Percentiles rank a stretch among this genome's conserved stretches.
Evolutionary conservation across 2,888 invertebrate species (phyloP).

Genomic region (Aplocera efformata): DNA sequence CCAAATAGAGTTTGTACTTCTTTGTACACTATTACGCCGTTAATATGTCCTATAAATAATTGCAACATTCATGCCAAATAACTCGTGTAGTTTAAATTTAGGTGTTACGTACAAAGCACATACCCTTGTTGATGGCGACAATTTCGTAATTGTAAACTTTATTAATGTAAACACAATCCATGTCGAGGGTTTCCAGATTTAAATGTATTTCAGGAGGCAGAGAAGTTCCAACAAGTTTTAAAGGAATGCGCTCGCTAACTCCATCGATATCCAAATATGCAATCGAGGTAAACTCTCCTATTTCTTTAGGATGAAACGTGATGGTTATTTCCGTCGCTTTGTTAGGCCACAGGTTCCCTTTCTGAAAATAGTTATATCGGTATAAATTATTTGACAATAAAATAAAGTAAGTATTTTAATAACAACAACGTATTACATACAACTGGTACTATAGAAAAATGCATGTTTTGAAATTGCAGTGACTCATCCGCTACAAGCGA

Average conservation of each 20-base stretch:
- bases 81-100: constrained; percentile 16
- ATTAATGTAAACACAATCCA: constrained; percentile 79
- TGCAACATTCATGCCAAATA: constrained; percentile 21
- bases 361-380: constrained; percentile 48
- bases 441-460: constrained; percentile 76
- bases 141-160: constrained; percentile 82
- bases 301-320: constrained; percentile 77
- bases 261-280: constrained; percentile 83
- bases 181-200: constrained; percentile 78
- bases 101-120: constrained; percentile 1
- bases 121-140: constrained; percentile 78
- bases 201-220: constrained; percentile 79
- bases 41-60: constrained; percentile 75
- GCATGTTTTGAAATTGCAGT: constrained; percentile 54
- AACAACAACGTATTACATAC: constrained; percentile 56
- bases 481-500: constrained; percentile 64
- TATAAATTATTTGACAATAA: too few relatives aligned
- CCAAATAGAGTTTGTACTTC: constrained; percentile 75
- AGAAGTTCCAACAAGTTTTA: constrained; percentile 76
- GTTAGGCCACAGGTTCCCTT: constrained; percentile 81
- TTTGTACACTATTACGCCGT: constrained; percentile 76
- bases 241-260: constrained; percentile 65
- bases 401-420: too few relatives aligned
- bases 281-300: constrained; percentile 67
- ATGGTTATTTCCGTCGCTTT: constrained; percentile 73